Evolutionary conservation across 2,797 vertebrate species (phyloP).

Genomic region (Peromyscus attwateri): DNA sequence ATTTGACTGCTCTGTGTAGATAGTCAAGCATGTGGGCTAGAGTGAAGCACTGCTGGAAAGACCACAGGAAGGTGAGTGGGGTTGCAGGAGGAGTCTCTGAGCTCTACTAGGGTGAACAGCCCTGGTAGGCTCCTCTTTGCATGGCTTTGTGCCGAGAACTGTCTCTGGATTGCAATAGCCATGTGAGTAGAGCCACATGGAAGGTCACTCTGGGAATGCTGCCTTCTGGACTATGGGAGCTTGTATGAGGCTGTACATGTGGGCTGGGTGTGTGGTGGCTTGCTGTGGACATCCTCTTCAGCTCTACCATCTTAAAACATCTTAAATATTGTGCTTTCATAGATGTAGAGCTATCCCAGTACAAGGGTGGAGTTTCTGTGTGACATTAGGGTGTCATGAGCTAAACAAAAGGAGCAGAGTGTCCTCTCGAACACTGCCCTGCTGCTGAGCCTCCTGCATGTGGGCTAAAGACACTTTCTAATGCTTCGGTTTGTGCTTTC

Average conservation of each 20-base stretch:
- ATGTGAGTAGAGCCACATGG: background rate
- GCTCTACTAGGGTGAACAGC: no score
- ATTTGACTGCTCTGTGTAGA: background rate
- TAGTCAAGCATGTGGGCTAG: fast-evolving
- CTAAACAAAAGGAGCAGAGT: background rate
- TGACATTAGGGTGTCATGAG: background rate
- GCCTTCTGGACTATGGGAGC: background rate
- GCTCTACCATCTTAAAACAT: background rate
- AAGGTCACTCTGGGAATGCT: background rate
- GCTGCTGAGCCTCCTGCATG: background rate
- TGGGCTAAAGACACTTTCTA: background rate
- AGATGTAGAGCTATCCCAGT: background rate
- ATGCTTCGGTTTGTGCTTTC: slow-evolving; percentile 56
- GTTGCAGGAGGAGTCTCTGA: background rate
- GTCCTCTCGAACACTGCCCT: background rate
- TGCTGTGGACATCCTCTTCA: background rate
- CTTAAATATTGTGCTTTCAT: background rate
- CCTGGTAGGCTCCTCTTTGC: background rate
- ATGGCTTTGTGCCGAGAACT: background rate
- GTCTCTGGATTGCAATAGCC: background rate
- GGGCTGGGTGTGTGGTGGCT: background rate
- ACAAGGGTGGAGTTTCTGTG: background rate
- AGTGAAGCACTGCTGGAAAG: background rate
- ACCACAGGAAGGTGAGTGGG: fast-evolving
- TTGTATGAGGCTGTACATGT: background rate